A percentile compares a stretch with the other conserved stretches of the same genome.
Evolutionary conservation across 2,888 invertebrate species (phyloP).

Genomic region (Venusia cambrica): DNA sequence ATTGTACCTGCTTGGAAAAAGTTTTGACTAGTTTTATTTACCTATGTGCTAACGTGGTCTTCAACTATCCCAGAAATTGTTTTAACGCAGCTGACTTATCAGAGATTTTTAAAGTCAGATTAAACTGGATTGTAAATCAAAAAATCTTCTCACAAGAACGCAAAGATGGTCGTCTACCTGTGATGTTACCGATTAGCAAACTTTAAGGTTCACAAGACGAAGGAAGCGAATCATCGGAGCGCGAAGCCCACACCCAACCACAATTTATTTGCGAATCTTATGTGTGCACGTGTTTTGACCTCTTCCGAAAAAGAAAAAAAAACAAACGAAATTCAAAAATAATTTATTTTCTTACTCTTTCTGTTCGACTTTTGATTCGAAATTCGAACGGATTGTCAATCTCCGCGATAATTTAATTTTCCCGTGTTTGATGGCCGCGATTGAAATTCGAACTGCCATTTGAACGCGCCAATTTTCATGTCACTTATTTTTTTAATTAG

Average conservation of each 20-base stretch:
- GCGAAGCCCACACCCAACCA: conserved; percentile 66
- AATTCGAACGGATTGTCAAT: conserved; percentile 1
- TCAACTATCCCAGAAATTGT: too few relatives aligned
- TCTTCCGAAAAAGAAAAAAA: conserved; percentile 11
- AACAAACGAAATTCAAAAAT: not conserved
- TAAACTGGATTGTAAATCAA: too few relatives aligned
- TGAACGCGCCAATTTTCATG: conserved; percentile 8
- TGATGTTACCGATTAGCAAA: conserved; percentile 49
- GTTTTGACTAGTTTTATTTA: too few relatives aligned
- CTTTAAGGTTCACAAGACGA: conserved; percentile 60
- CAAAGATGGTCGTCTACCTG: conserved; percentile 16
- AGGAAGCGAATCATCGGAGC: conserved; percentile 64
- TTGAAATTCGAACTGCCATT: conserved; percentile 8
- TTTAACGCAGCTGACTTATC: too few relatives aligned
- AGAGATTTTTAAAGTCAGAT: too few relatives aligned
- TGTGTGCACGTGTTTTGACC: conserved; percentile 55
- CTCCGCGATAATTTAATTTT: not conserved
- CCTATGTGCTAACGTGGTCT: too few relatives aligned
- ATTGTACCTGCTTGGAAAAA: too few relatives aligned
- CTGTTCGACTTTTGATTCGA: conserved; percentile 1
- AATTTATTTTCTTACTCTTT: too few relatives aligned
- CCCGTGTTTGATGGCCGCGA: not conserved
- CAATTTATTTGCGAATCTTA: conserved; percentile 64
- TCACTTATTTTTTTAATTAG: conserved; percentile 4
- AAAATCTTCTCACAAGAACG: not conserved